Percentiles rank a stretch among this genome's conserved stretches.
These are phyloP conservation scores for Maconellicoccus hirsutus DNA, from an alignment of 1,140 invertebrate genomes.

Conservation along the genomic window DNA sequence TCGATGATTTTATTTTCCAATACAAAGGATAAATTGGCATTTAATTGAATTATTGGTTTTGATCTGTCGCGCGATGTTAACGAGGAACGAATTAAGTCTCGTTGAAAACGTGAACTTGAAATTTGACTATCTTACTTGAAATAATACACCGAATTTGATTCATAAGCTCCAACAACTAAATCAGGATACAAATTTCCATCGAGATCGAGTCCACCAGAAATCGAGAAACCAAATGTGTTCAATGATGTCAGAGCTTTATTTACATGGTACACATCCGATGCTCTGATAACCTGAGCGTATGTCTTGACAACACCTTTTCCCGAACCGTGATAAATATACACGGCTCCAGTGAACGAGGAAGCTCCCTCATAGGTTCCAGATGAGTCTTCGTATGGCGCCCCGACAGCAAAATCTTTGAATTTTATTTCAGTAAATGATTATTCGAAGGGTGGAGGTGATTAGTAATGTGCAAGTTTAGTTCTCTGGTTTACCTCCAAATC, in stretches of 20 bases:
- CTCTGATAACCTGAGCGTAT: constrained; percentile 64
- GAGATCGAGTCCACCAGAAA: constrained; percentile 77
- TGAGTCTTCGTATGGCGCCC: constrained; percentile 90
- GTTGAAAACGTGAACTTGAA: no score
- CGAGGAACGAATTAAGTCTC: no score
- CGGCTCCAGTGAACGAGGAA: constrained; percentile 53
- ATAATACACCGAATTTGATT: constrained; percentile 63
- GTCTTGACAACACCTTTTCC: constrained; percentile 55
- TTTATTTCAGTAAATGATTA: no score
- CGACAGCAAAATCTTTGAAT: constrained; percentile 77
- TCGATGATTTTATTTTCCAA: constrained; percentile 64
- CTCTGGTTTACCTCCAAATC: constrained; percentile 52
- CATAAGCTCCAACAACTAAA: constrained; percentile 77
- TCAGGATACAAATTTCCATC: constrained; percentile 87
- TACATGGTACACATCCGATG: constrained; percentile 43
- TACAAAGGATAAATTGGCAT: constrained; percentile 54
- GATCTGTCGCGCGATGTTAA: constrained; percentile 44
- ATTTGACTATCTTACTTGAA: constrained; percentile 46
- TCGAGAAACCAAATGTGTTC: constrained; percentile 80
- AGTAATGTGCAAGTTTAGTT: not conserved
- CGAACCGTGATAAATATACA: constrained; percentile 90
- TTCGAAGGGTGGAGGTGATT: no score
- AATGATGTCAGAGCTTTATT: constrained; percentile 29
- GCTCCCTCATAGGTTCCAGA: constrained; percentile 38
- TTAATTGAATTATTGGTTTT: constrained; percentile 77